Base-by-base conservation (phyloP, 2,113 vertebrate species). In the Hippoglossus stenolepis region DNA sequence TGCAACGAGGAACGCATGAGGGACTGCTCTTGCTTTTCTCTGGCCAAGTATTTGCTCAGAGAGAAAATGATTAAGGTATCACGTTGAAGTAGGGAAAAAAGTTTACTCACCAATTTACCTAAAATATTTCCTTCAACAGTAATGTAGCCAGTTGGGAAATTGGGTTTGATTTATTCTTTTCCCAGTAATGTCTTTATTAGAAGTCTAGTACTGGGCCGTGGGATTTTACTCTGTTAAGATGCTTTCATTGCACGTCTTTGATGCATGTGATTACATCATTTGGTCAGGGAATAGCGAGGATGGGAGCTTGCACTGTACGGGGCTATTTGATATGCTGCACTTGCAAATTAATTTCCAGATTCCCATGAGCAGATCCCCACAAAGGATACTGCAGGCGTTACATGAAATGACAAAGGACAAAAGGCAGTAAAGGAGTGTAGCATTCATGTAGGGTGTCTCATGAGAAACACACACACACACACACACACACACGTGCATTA, bases 211-310 rank as follows among this genome's bases (percentile, higher is more conserved):
- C 66, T 61, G 47, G 21, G 31, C 31, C 10, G 9, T 66, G 62
- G 65, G 54, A 64, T 77, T 18, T 49, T 20, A 53, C 28, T 59
- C n/a, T 18, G 23, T 75, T 53, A 28, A 67, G 10, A 71, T 35
- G 57, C 31, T 31, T 31, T 31, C 31, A 31, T 31, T 31, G 31
- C 54, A 0, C 68, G 6, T 76, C 70, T 77, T 64, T 66, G 68
- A 84, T 59, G 75, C 56, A 81, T 38, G 4, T 70, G 63, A 80
- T 88, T 73, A 45, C 66, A 83, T 83, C 54, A 75, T 66, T 67
- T 61, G 31, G 5, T 69, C 17, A 13, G 54, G 43, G 10, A 68
- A 58, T 40, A 64, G 61, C 13, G 17, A 63, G 61, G 57, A 57
- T 61, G n/a, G 45, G 26, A 56, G n/a, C 0, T 7, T 83, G 24